Evolutionary conservation across 2,113 vertebrate species (phyloP), one percentile per base, ranked within the genome.

Genomic region (Climacteris rufus): DNA sequence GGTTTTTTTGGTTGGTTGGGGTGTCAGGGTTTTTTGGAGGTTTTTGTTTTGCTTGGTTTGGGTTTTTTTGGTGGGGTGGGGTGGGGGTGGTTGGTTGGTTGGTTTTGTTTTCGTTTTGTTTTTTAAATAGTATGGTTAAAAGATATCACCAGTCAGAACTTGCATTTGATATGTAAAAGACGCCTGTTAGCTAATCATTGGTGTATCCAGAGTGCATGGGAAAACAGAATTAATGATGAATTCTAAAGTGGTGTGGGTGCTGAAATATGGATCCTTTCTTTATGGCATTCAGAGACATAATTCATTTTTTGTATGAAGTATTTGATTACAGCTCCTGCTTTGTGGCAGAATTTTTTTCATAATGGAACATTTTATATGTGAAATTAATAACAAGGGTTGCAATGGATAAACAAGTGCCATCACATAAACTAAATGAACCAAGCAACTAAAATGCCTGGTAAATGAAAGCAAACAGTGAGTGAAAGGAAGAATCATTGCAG

Each of bases 81-180:
- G 37, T 42, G 12, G 6, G 9, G 25, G 4, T 47, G 15, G 9
- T 16, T 65, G 11, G 8, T 47, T 35, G 23, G 39, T 19, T 33
- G 10, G 3, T 30, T 47, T 61, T 50, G 3, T 0, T 31, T 45
- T 49, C 30, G 22, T 13, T 27, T 24, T 64, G 80, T 74, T 45
- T 50, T 50, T 50, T 50, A 24, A 56, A 20, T 47, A n/a, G 25
- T 78, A 9, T 60, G 28, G n/a, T 68, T 88, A 57, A 85, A 64
- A 69, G 74, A 18, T 60, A 40, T 81, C 80, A 47, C 10, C 31
- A 74, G 25, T 76, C 15, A 42, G 49, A 80, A 91, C 5, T 89
- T 94, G 60, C 15, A 65, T 94, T 87, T 75, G 27, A 71, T 95
- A 93, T 76, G n/a, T 63, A 90, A 96, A 96, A 83, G 63, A 85